Conservation (phyloP, 2,888 invertebrate species). For the Metallyticus violacea region DNA sequence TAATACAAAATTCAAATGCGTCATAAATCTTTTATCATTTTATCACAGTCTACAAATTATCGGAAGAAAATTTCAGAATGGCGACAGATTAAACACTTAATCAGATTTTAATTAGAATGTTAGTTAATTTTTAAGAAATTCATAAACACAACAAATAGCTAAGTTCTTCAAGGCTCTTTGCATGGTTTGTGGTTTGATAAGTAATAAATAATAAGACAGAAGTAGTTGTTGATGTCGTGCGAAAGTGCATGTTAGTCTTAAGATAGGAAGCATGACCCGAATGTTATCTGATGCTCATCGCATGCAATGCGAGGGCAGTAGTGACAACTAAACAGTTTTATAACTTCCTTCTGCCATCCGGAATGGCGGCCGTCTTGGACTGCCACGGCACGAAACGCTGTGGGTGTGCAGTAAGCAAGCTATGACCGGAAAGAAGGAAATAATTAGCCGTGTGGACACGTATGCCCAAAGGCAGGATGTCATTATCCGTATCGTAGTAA, state of each 20-base stretch:
- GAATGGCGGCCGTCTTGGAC: background rate
- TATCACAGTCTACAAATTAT: too few relatives aligned
- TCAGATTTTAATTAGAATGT: too few relatives aligned
- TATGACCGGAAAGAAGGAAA: conserved; percentile 12
- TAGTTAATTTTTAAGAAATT: too few relatives aligned
- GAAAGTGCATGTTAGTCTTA: background rate
- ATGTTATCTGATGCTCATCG: conserved; percentile 1
- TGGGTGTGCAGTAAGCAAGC: background rate
- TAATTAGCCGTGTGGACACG: conserved; percentile 21
- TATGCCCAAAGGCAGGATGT: conserved; percentile 25
- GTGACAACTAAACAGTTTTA: conserved; percentile 23
- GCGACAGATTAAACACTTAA: too few relatives aligned
- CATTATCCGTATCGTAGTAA: conserved; percentile 26
- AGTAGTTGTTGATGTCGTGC: background rate
- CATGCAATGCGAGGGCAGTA: background rate
- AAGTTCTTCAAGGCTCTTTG: too few relatives aligned
- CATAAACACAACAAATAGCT: too few relatives aligned
- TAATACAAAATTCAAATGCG: too few relatives aligned
- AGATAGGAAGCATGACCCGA: background rate
- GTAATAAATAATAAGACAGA: background rate
- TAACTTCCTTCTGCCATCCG: conserved; percentile 5
- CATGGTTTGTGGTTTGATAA: background rate
- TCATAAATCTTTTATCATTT: too few relatives aligned
- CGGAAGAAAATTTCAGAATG: too few relatives aligned
- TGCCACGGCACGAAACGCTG: background rate